A percentile compares a stretch with the other conserved stretches of the same genome.
Evolutionary conservation across 2,888 invertebrate genomes (phyloP).

Genomic region (Chaitophorus viminalis): DNA sequence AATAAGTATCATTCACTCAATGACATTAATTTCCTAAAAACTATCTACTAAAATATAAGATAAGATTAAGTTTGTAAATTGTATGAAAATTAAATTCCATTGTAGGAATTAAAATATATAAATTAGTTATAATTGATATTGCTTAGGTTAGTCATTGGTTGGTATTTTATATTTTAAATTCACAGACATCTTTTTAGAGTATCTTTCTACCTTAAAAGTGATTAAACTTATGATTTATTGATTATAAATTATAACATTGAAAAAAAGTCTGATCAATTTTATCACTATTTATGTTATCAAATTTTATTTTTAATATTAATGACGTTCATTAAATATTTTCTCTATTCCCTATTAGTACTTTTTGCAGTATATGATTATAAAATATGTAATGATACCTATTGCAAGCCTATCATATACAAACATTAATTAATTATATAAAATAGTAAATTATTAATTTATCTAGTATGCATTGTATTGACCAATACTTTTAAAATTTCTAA

Average conservation of each 20-base stretch:
- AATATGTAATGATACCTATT: not conserved
- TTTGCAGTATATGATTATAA: not conserved
- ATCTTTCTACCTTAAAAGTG: not conserved
- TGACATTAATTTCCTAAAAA: not conserved
- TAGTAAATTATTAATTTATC: too few species aligned
- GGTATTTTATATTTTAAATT: not conserved
- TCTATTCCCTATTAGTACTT: not conserved
- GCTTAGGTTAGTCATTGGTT: too few species aligned
- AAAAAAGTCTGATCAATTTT: not conserved
- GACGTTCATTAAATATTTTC: not conserved
- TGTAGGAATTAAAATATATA: not conserved
- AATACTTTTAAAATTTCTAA: too few species aligned
- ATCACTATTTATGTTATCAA: not conserved
- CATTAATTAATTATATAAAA: too few species aligned
- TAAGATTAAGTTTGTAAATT: slow-evolving; percentile 27
- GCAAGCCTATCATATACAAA: too few species aligned
- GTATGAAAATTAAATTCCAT: slow-evolving; percentile 30
- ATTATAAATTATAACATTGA: not conserved
- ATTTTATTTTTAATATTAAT: slow-evolving; percentile 7
- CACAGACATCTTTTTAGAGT: not conserved
- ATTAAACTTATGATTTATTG: too few species aligned
- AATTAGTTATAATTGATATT: not conserved
- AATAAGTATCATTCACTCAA: too few species aligned
- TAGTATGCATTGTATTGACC: too few species aligned
- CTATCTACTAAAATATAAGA: slow-evolving; percentile 9